Evolutionary conservation across 2,888 invertebrate species (phyloP), one percentile per base, ranked within the genome.

Genomic region (Thumatha senex): DNA sequence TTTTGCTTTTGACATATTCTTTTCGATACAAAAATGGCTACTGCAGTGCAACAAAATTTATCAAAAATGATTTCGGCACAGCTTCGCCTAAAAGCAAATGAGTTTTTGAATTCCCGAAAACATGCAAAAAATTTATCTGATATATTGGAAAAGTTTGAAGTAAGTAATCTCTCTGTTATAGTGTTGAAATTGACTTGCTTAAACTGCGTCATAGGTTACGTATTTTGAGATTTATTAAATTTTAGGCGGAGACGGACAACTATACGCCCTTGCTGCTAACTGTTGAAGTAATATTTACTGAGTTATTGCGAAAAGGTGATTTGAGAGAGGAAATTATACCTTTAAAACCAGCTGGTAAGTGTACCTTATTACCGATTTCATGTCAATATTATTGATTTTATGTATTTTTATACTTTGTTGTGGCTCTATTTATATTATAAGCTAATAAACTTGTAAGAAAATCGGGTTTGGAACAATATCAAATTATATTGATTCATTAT

Each of bases 281-380:
- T 14, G 77, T 96, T 58, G 96, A 96, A 84, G 92, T 94, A 40
- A 93, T 96, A 73, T 96, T 96, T 75, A 91, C 92, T 15, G 94
- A 94, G 72, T 78, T 96, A 47, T 76, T 96, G 13, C 94, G 93
- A 74, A 92, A 95, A 54, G 92, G 93, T 34, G 94, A 94, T 65
- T 93, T 96, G 92, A 89, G 92, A 53, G 88, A 94, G 55, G 93
- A 93, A 76, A 84, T 94, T 42, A 79, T 92, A 18, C 93, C 94
- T 40, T 74, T 94, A 54, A 94, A 94, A 74, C 92, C 93, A 13
- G 73, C 87, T 72, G 92, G 93, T 93, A 78, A 72, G 82, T 62
- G 48, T 53, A 45, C 50, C 53, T 39, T 51, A 44, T 1, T 66
- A 63, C 67, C 59, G 54, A 54, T 64, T 49, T 51, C 55, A 66